Evolutionary conservation across 2,113 vertebrate species (phyloP), one percentile per base, ranked within the genome.

Genomic region (Emydocephalus ijimae): DNA sequence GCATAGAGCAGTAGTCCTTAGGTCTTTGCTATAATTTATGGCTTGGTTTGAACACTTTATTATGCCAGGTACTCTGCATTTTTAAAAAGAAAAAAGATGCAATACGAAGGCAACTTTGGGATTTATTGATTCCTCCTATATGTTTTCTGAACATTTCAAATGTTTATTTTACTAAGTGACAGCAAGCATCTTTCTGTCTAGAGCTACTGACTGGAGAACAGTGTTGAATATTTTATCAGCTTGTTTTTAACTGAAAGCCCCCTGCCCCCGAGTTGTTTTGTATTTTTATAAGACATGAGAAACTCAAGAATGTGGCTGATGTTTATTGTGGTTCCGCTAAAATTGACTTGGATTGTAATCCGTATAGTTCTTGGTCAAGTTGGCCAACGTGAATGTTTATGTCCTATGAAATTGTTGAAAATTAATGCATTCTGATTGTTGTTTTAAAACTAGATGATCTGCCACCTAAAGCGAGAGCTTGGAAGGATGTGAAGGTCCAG

Each of bases 401-500:
- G 74, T 74, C 20, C 50, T 90, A n/a, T 64, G 87, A 0, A 0
- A 48, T 43, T n/a, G 26, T 45, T 10, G 88, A 59, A 64, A 85
- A 94, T 56, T 92, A 91, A 88, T 95, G 95, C 1, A n/a, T 34
- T 94, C 20, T 43, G 1, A 39, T 86, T 93, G 18, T 91, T 96
- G 91, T 5, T 29, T 18, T 5, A 14, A 39, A 93, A 87, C 87
- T 95, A 99, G 98, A 95, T 86, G 96, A 97, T 45, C 89, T 0
- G 59, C 98, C 98, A 48, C 99, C 99, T 0, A 93, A 93, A 93
- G 97, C 98, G 29, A 95, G 97, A 12, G 97, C 97, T 5, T 98
- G 98, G 90, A 97, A 88, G 91, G 98, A 99, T 96, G 95, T 96
- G 91, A 98, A 98, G 48, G 97, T 99, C 2, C 99, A 99, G 92